These are phyloP conservation scores for Pipistrellus pygmaeus DNA, from an alignment of 2,797 vertebrate species.

Conservation along the genomic window DNA sequence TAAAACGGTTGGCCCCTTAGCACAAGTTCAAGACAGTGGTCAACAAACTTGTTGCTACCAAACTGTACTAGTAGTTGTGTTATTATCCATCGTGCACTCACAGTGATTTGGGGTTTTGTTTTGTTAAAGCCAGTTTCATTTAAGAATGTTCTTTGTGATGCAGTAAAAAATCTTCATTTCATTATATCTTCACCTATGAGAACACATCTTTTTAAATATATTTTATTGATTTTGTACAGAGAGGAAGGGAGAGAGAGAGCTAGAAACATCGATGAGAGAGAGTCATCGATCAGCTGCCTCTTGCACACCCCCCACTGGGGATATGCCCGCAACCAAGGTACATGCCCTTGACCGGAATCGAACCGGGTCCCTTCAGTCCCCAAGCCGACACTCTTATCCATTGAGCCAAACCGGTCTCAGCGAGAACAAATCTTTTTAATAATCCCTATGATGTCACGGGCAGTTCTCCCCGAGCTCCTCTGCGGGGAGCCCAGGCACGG, in stretches of 20 bases:
- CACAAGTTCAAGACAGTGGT: background rate
- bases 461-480: background rate
- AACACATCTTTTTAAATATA: background rate
- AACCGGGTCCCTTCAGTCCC: too few relatives aligned
- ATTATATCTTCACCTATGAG: background rate
- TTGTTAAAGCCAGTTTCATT: background rate
- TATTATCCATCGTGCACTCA: background rate
- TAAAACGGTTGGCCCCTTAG: background rate
- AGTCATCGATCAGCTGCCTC: too few relatives aligned
- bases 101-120: background rate
- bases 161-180: conserved; percentile 27
- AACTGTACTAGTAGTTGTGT: background rate
- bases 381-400: too few relatives aligned
- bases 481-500: background rate
- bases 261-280: too few relatives aligned
- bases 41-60: background rate
- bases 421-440: background rate
- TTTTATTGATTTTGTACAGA: too few relatives aligned
- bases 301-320: too few relatives aligned
- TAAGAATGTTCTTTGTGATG: background rate
- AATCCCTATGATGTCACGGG: background rate
- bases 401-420: too few relatives aligned
- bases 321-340: too few relatives aligned
- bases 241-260: too few relatives aligned
- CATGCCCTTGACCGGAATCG: too few relatives aligned